Conservation (phyloP, 2,888 invertebrate species). For the Hydraecia micacea region DNA sequence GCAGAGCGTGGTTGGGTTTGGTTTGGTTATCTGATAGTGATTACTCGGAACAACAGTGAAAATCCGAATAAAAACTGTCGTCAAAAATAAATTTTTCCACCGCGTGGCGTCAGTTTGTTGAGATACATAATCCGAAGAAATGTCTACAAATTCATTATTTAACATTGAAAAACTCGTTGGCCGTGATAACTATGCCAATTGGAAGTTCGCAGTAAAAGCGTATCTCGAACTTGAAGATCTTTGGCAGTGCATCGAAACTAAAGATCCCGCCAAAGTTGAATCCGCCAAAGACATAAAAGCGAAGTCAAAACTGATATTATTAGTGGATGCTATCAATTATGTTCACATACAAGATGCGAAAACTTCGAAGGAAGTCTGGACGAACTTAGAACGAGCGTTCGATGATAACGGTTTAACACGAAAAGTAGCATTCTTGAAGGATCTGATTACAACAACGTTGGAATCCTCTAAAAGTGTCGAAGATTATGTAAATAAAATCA, state of each 20-base stretch:
- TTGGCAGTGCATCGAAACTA: background rate
- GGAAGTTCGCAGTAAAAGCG: background rate
- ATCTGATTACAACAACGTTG: background rate
- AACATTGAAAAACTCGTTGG: background rate
- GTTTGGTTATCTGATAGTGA: background rate
- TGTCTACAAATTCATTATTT: background rate
- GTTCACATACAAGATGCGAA: background rate
- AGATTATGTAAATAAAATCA: background rate
- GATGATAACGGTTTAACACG: background rate
- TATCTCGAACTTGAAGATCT: background rate
- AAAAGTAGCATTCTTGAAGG: background rate
- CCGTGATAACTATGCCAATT: background rate
- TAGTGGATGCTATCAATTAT: constrained; percentile 1
- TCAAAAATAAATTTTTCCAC: background rate
- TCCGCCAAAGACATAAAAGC: background rate
- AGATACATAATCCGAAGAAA: background rate
- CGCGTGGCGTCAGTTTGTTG: background rate
- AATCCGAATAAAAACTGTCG: background rate
- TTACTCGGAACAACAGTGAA: background rate
- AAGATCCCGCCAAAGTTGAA: background rate
- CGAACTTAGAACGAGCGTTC: background rate
- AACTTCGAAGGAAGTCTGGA: background rate
- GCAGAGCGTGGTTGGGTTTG: background rate
- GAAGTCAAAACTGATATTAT: constrained; percentile 1
- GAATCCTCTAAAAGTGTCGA: background rate